Evolutionary conservation across 2,797 vertebrate genomes (phyloP).

Genomic region (Phataginus tetradactyla): DNA sequence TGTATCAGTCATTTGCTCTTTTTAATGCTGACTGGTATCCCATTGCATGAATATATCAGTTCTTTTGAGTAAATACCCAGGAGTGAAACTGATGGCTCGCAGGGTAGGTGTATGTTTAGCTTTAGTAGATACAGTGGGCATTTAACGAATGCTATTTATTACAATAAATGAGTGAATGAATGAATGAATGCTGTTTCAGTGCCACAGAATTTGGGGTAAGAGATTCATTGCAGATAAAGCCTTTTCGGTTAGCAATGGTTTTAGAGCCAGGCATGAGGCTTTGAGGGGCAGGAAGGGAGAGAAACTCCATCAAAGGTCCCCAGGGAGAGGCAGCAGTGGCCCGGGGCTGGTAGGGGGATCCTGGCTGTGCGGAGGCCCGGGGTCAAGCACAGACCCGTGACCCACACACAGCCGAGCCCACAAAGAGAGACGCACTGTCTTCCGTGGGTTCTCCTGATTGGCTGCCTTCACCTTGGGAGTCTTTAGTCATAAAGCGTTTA

Average conservation of each 20-base stretch:
- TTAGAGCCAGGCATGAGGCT: not conserved
- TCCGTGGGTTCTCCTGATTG: conserved; percentile 11
- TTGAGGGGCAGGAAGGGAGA: not conserved
- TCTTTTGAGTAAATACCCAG: not conserved
- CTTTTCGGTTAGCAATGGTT: not conserved
- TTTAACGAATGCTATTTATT: not conserved
- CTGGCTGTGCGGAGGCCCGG: not conserved
- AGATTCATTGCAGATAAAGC: not conserved
- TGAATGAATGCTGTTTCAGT: not conserved
- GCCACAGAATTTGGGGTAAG: not conserved
- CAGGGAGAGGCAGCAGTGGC: not conserved
- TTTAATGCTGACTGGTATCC: not conserved
- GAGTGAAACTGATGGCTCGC: not conserved
- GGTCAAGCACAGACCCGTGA: not conserved
- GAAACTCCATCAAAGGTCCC: not conserved
- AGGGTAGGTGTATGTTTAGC: not conserved
- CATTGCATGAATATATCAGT: not conserved
- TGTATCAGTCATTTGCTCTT: not conserved
- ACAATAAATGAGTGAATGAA: not conserved
- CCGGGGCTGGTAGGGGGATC: not conserved
- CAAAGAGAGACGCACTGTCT: not conserved
- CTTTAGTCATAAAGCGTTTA: conserved; percentile 71
- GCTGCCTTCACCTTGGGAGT: conserved; percentile 66
- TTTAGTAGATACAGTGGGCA: not conserved
- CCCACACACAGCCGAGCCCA: not conserved